phyloP scores from a whole-genome alignment of 2,888 invertebrate species.

The Archips xylosteana region DNA sequence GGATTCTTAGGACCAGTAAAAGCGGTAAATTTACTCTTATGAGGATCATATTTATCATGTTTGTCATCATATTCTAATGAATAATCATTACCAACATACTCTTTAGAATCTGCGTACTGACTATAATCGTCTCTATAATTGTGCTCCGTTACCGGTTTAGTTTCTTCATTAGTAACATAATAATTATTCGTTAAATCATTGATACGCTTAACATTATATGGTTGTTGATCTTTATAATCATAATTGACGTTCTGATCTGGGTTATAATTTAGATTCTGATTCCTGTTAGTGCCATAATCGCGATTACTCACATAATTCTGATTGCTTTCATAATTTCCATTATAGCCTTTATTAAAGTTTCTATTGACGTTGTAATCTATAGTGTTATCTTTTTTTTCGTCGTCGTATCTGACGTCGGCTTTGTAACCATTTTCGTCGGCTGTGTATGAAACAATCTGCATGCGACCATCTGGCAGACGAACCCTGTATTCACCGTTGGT shows the following conservation, averaged over 20 bases:
- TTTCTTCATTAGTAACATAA: slow-evolving; percentile 42
- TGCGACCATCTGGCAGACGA: slow-evolving; percentile 88
- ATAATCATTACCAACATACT: slow-evolving; percentile 69
- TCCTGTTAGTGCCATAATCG: neutral
- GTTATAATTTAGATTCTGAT: slow-evolving; percentile 45
- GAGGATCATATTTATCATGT: slow-evolving; percentile 60
- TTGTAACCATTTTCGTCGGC: slow-evolving; percentile 89
- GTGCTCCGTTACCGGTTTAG: slow-evolving; percentile 43
- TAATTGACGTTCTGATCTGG: slow-evolving; percentile 41
- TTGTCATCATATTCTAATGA: slow-evolving; percentile 61
- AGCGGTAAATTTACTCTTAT: slow-evolving; percentile 62
- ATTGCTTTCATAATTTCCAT: slow-evolving; percentile 35
- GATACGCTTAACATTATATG: slow-evolving; percentile 25
- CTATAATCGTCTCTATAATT: slow-evolving; percentile 56
- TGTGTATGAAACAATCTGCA: slow-evolving; percentile 88
- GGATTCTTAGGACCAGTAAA: slow-evolving; percentile 49
- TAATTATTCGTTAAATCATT: slow-evolving; percentile 28
- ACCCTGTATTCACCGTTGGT: slow-evolving; percentile 89
- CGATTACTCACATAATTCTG: slow-evolving; percentile 38
- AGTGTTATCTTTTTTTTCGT: slow-evolving; percentile 56
- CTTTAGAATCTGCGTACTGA: slow-evolving; percentile 66
- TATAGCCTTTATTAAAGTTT: slow-evolving; percentile 42
- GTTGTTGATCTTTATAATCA: slow-evolving; percentile 35
- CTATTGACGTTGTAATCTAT: slow-evolving; percentile 48
- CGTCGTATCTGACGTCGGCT: slow-evolving; percentile 88